Evolutionary conservation across 1,140 invertebrate species (phyloP).

Genomic region (Popillia japonica): DNA sequence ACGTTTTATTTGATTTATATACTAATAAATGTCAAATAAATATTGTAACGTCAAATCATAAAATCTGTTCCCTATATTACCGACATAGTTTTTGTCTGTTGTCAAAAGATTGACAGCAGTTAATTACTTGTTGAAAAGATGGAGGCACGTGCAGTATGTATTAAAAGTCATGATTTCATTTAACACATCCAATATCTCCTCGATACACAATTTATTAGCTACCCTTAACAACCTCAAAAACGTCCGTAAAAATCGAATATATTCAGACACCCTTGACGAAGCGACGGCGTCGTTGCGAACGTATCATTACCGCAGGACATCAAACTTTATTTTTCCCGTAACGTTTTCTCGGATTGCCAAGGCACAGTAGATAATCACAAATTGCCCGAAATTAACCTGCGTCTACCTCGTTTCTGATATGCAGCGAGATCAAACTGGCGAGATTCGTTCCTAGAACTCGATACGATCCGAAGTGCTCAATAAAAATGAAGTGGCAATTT

Average conservation of each 20-base stretch:
- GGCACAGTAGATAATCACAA: not conserved
- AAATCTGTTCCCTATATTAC: too few species aligned
- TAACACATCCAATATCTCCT: too few species aligned
- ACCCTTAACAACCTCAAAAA: not conserved
- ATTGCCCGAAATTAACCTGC: slow-evolving; percentile 17
- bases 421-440: not conserved
- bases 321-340: not conserved
- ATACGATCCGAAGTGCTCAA: not conserved
- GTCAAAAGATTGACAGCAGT: too few species aligned
- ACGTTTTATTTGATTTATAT: too few species aligned
- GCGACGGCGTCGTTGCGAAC: too few species aligned
- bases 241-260: slow-evolving; percentile 5
- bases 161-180: too few species aligned
- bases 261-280: not conserved
- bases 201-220: not conserved
- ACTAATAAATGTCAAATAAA: too few species aligned
- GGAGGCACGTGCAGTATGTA: too few species aligned
- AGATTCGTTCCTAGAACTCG: not conserved
- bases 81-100: too few species aligned
- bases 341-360: not conserved
- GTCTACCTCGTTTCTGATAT: not conserved
- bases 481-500: slow-evolving; percentile 10
- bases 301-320: slow-evolving; percentile 5
- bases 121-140: too few species aligned
- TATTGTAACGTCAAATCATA: too few species aligned